phyloP scores from a whole-genome alignment of 64 coral and sea anemone genomes.

The Montipora cactus region DNA sequence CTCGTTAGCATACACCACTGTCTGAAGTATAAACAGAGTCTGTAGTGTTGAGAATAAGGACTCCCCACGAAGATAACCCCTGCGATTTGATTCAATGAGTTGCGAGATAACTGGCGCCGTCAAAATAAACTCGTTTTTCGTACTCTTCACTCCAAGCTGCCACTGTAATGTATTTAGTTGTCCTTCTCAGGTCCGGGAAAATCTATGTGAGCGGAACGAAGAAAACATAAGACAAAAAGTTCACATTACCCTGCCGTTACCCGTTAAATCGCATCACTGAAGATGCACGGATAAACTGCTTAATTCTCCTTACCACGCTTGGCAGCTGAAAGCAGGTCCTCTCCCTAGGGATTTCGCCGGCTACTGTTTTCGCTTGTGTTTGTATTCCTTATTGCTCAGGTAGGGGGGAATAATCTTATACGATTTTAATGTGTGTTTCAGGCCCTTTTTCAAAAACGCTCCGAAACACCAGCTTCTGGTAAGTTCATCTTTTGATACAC shows the following conservation, averaged over 20 bases:
- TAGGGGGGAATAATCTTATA: not conserved
- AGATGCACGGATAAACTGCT: not conserved
- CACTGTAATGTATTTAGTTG: not conserved
- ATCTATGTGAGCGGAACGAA: conserved; percentile 22
- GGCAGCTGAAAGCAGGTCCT: conserved; percentile 19
- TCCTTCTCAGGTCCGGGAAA: not conserved
- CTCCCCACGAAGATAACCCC: conserved; percentile 49
- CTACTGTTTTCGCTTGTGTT: conserved; percentile 28
- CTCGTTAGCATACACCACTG: conserved; percentile 42
- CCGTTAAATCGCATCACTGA: conserved; percentile 4
- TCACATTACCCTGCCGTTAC: not conserved
- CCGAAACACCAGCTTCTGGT: not conserved
- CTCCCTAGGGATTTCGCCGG: conserved; percentile 56
- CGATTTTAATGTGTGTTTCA: not conserved
- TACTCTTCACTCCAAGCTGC: not conserved
- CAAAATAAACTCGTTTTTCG: conserved; percentile 9
- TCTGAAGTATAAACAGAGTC: conserved; percentile 66
- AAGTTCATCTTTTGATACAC: conserved; percentile 31
- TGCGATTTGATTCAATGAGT: conserved; percentile 37
- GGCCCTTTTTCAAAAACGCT: not conserved
- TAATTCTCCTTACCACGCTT: conserved; percentile 28
- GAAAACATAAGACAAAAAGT: conserved; percentile 35
- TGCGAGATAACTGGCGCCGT: conserved; percentile 37
- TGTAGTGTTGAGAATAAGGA: conserved; percentile 40
- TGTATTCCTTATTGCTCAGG: conserved; percentile 2